A percentile compares a stretch with the other conserved stretches of the same genome.
Conservation (phyloP, 2,888 invertebrate genomes). For the Apodemia hepburni region DNA sequence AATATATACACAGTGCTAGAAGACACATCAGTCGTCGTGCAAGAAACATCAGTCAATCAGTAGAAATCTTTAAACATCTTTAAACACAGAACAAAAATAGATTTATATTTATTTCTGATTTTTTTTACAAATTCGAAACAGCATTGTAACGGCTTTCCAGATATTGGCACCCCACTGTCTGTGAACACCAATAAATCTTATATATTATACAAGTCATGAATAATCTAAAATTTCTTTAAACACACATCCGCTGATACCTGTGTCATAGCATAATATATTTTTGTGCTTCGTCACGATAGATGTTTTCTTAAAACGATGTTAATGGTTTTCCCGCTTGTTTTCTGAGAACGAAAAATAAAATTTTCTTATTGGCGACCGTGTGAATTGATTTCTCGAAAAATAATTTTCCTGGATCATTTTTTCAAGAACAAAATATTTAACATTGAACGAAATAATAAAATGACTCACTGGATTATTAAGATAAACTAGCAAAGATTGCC, state of each 20-base stretch:
- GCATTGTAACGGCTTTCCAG: too few relatives aligned
- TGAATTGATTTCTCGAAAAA: constrained; percentile 1
- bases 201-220: too few relatives aligned
- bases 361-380: not conserved
- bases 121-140: too few relatives aligned
- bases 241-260: not conserved
- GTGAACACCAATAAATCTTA: too few relatives aligned
- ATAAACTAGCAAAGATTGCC: not conserved
- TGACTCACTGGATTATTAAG: not conserved
- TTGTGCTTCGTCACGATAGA: not conserved
- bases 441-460: not conserved
- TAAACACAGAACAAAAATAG: too few relatives aligned
- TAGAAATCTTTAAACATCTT: too few relatives aligned
- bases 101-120: too few relatives aligned
- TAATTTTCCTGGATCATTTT: not conserved
- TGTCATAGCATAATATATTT: not conserved
- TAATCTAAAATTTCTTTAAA: not conserved
- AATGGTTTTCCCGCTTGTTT: not conserved
- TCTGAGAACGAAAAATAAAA: not conserved
- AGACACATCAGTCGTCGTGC: too few relatives aligned
- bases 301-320: not conserved
- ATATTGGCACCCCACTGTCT: too few relatives aligned
- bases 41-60: too few relatives aligned
- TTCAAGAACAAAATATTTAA: not conserved
- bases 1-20: too few relatives aligned